Evolutionary conservation across 1,140 invertebrate genomes (phyloP).

Genomic region (Calycopis cecrops): DNA sequence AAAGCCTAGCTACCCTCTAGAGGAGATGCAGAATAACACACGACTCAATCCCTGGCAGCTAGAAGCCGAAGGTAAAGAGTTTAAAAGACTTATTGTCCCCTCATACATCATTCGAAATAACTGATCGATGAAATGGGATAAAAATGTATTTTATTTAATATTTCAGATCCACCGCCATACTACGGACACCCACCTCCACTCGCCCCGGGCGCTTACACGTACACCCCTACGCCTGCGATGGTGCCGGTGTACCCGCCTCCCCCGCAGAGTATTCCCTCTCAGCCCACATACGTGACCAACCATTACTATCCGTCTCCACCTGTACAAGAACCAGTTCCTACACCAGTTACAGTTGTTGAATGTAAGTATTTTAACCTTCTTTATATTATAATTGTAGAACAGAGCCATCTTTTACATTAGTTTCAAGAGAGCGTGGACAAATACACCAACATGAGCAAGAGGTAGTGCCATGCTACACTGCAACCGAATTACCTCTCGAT

Average conservation of each 20-base stretch:
- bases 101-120: background rate
- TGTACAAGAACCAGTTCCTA: conserved; percentile 23
- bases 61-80: background rate
- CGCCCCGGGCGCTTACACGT: too few species aligned
- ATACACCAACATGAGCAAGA: too few species aligned
- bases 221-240: too few species aligned
- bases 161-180: too few species aligned
- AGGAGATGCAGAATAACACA: background rate
- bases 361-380: conserved; percentile 37
- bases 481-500: background rate
- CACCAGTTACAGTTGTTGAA: conserved; percentile 36
- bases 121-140: too few species aligned
- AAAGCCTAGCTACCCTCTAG: background rate
- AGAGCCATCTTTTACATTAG: too few species aligned
- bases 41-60: background rate
- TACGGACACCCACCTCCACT: too few species aligned
- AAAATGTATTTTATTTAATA: too few species aligned
- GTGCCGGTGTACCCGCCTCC: conserved; percentile 40
- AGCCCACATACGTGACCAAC: conserved; percentile 29
- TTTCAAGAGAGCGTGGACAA: too few species aligned
- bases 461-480: too few species aligned
- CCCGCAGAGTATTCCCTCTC: conserved; percentile 19
- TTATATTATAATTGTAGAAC: too few species aligned
- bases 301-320: conserved; percentile 28
- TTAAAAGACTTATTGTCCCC: conserved; percentile 5